phyloP scores from a whole-genome alignment of 2,113 vertebrate genomes.

The Chaetura pelagica region DNA sequence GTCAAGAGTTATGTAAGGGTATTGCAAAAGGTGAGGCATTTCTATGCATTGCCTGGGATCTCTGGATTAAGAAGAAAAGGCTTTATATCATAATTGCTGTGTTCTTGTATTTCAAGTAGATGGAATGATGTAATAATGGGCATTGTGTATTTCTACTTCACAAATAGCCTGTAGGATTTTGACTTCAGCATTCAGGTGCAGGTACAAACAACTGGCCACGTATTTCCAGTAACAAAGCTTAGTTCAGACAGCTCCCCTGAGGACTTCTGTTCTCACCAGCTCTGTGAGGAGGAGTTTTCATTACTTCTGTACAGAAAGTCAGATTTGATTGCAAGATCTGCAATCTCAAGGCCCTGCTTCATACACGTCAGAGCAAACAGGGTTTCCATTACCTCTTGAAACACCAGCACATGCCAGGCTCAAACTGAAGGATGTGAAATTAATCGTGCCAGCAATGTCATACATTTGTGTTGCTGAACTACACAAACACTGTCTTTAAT shows the following conservation, averaged over 20 bases:
- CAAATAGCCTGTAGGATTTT: neutral
- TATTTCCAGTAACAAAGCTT: neutral
- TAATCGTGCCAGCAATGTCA: neutral
- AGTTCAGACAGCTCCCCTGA: neutral
- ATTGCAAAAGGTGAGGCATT: neutral
- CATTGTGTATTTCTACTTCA: neutral
- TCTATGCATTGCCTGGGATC: neutral
- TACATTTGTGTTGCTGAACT: neutral
- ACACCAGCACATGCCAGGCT: neutral
- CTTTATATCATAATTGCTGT: neutral
- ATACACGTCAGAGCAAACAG: neutral
- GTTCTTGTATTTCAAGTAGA: neutral
- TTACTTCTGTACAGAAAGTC: neutral
- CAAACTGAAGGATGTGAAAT: neutral
- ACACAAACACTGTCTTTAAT: neutral
- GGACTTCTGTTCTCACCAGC: neutral
- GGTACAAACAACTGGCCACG: neutral
- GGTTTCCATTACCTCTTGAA: neutral
- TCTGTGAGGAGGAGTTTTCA: neutral
- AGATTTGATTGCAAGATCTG: neutral
- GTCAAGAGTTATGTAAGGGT: neutral
- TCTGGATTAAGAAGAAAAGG: neutral
- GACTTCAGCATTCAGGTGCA: neutral
- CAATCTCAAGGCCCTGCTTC: neutral
- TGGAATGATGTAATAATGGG: neutral